Percentiles rank a stretch among this genome's conserved stretches.
These are phyloP conservation scores for Pachyseris speciosa DNA, from an alignment of 64 coral and sea anemone species.

Conservation along the genomic window DNA sequence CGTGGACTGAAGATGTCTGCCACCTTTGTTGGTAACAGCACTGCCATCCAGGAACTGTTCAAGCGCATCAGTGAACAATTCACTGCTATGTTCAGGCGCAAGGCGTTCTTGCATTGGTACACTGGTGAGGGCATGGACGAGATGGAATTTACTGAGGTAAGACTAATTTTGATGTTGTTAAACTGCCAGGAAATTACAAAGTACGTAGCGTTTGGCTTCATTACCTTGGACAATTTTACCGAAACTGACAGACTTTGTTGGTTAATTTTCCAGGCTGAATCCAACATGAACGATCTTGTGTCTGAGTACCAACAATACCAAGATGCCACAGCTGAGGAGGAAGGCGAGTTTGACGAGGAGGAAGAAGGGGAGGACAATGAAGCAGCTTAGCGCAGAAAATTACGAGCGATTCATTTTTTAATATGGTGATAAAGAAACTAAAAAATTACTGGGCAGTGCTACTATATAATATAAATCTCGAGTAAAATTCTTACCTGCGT, in stretches of 20 bases:
- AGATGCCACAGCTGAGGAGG: slow-evolving; percentile 68
- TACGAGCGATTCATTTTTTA: too few relatives aligned
- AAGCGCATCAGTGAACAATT: slow-evolving; percentile 80
- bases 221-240: too few relatives aligned
- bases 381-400: too few relatives aligned
- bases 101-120: slow-evolving; percentile 82
- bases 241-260: too few relatives aligned
- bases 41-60: slow-evolving; percentile 75
- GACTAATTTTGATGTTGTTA: too few relatives aligned
- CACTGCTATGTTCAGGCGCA: slow-evolving; percentile 77
- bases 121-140: slow-evolving; percentile 81
- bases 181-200: too few relatives aligned
- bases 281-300: slow-evolving; percentile 79
- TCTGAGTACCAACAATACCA: slow-evolving; percentile 80
- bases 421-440: too few relatives aligned
- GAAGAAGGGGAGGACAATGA: slow-evolving; percentile 63
- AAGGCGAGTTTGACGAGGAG: slow-evolving; percentile 74
- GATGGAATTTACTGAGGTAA: slow-evolving; percentile 79
- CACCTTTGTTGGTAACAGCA: slow-evolving; percentile 74
- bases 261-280: slow-evolving; percentile 53
- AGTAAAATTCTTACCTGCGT: too few relatives aligned
- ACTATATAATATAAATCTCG: too few relatives aligned
- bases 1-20: slow-evolving; percentile 55
- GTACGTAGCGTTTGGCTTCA: too few relatives aligned
- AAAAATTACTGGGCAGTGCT: too few relatives aligned